Evolutionary conservation across 2,113 vertebrate genomes (phyloP), one percentile per base, ranked within the genome.

Genomic region (Atherinomorus stipes): DNA sequence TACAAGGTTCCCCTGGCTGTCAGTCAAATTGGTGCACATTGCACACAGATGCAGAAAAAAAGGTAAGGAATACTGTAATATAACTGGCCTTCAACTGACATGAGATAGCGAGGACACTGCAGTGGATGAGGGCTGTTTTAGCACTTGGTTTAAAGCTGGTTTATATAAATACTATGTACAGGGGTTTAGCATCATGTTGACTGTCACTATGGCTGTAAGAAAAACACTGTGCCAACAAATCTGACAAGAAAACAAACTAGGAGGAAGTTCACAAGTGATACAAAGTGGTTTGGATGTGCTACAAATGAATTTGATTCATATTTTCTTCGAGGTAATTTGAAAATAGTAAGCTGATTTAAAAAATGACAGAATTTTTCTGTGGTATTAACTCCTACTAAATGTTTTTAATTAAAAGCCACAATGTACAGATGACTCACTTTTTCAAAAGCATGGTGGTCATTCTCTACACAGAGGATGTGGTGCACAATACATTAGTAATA

Each of bases 1-100:
- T 18, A 54, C 67, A 82, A 80, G 74, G 74, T 80, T 65, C 56
- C 47, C 59, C 42, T 13, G 44, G 13, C 60, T 76, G 83, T 75
- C 77, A 84, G 61, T 83, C 76, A 74, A 50, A 59, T 51, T 15
- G 9, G 16, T 57, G 56, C 40, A 42, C 21, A 66, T 18, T 63
- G 51, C 51, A 72, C 19, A 53, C 16, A 37, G 11, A 45, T 22
- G 19, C 38, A 38, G 34, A 64, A 74, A 76, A 62, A 37, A 70
- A 71, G 16, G 40, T 57, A 61, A 85, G 78, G 52, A 74, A 74
- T 75, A 52, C 34, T 81, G 54, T 23, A 74, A 42, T 16, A 18
- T 40, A 12, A 19, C 31, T 50, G 63, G 56, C 65, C 28, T 72
- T 63, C 22, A 64, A 10, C 62, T 53, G 56, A 57, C 38, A 67